Percentiles rank a stretch among this genome's conserved stretches.
Conservation (phyloP, 1,140 invertebrate genomes). For the Hyles vespertilio region DNA sequence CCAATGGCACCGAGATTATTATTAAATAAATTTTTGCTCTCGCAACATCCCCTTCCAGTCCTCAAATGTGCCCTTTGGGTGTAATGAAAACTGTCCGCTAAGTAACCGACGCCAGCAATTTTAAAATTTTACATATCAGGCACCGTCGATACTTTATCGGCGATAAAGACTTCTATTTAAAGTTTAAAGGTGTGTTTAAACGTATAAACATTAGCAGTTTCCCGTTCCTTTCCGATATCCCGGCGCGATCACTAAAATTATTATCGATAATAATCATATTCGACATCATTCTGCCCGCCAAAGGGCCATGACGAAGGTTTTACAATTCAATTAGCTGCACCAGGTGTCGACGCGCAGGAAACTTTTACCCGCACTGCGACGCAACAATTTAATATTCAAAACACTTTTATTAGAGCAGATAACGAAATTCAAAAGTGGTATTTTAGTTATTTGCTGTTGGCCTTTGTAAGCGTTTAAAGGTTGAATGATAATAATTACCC, state of each 20-base stretch:
- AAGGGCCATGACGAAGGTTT: conserved; percentile 65
- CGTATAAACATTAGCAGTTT: conserved; percentile 31
- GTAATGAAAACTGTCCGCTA: conserved; percentile 31
- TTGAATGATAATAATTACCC: conserved; percentile 35
- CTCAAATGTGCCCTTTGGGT: conserved; percentile 57
- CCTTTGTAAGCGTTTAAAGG: conserved; percentile 25
- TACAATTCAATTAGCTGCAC: conserved; percentile 70
- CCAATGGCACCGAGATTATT: conserved; percentile 51
- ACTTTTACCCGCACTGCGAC: conserved; percentile 40
- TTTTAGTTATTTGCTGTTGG: conserved; percentile 36
- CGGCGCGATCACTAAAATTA: conserved; percentile 47
- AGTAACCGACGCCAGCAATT: too few species aligned
- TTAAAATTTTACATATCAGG: too few species aligned
- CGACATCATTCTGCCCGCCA: conserved; percentile 56
- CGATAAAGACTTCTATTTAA: conserved; percentile 8
- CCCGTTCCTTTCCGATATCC: conserved; percentile 38
- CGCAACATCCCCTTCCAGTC: conserved; percentile 43
- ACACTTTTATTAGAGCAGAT: conserved; percentile 48
- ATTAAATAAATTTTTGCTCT: conserved; percentile 55
- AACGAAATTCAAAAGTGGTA: conserved; percentile 49
- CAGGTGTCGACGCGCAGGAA: conserved; percentile 60
- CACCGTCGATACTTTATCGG: neutral
- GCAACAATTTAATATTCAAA: conserved; percentile 60
- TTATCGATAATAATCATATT: conserved; percentile 64
- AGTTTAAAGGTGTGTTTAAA: conserved; percentile 24